Conservation (phyloP, 2,888 invertebrate genomes). For the Amblyteles armatorius region DNA sequence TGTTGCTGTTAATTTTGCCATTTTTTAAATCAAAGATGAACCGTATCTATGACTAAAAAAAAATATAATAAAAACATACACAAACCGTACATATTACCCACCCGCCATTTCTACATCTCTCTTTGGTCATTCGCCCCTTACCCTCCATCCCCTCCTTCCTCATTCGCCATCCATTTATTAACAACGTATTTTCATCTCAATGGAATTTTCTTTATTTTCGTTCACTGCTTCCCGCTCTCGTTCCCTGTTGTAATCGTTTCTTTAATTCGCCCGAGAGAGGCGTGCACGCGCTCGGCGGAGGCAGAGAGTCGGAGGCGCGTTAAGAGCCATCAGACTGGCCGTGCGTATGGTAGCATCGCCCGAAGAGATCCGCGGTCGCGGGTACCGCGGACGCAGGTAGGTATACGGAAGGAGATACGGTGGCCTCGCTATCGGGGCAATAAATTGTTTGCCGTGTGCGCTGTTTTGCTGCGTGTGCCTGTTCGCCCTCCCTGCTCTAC, state of each 20-base stretch:
- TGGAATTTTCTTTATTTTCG: neutral
- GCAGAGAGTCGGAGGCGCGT: slow-evolving; percentile 56
- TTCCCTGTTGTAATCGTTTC: neutral
- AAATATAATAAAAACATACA: too few species aligned
- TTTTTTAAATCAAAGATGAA: too few species aligned
- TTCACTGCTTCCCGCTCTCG: neutral
- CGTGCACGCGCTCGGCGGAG: slow-evolving; percentile 19
- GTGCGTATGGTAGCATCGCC: slow-evolving; percentile 36
- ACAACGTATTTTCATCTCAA: slow-evolving; percentile 21
- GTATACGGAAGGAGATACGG: slow-evolving; percentile 78
- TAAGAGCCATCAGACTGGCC: slow-evolving; percentile 60
- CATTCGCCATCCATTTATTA: neutral
- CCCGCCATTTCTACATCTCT: neutral
- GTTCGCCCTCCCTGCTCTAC: slow-evolving; percentile 33
- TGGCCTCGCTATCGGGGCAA: slow-evolving; percentile 77
- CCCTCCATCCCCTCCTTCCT: neutral
- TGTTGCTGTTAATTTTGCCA: too few species aligned
- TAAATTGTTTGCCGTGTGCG: slow-evolving; percentile 76
- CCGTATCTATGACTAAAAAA: neutral
- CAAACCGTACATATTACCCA: neutral
- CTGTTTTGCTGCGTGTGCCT: slow-evolving; percentile 64
- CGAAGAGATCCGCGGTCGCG: slow-evolving; percentile 22
- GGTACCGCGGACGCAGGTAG: slow-evolving; percentile 56
- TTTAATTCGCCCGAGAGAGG: slow-evolving; percentile 47
- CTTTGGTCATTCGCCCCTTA: neutral